Base-by-base conservation (phyloP, 2,113 vertebrate genomes). In the Atrichornis clamosus region DNA sequence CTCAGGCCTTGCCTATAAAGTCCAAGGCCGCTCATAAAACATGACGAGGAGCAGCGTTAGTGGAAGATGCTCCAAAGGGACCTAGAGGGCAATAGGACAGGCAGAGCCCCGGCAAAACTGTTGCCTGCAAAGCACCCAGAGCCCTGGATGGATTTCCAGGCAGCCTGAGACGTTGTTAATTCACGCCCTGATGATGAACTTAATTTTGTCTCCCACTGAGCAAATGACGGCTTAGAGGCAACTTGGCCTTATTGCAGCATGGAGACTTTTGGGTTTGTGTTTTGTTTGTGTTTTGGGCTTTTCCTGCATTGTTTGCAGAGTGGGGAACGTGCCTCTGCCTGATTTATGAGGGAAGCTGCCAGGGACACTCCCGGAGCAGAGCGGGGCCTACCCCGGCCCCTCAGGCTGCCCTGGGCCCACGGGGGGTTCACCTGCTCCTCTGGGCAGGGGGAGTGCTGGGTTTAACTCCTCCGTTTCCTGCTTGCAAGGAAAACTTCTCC, bases 201-300 rank as follows among this genome's bases (percentile, higher is more conserved):
- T 97, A 92, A 95, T 97, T 97, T 94, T 96, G 94, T 92, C 95
- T 95, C 96, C 90, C 30, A 78, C 93, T 75, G 95, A 93, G 97
- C 89, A 92, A 95, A 90, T 74, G 92, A 87, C 39, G 65, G 79
- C 74, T 90, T 37, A n/a, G 93, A 94, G 97, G 95, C 80, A 72
- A 53, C 83, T 91, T 55, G 93, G 89, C 74, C 87, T 86, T 91
- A 21, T 79, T 91, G 87, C 23, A n/a, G 93, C 9, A 8, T 3
- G 86, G 84, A 85, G 88, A 33, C 59, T 94, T 93, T 37, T 37
- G 52, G 60, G 78, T 23, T 24, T 30, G 58, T 65, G 42, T 84
- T 95, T 79, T 89, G 89, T 69, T 83, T 91, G 53, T 87, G 86
- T 84, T 91, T 87, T 62, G 72, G 58, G 59, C 77, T 73, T 83